phyloP scores from a whole-genome alignment of 1,140 invertebrate genomes.

The Carposina sasakii region DNA sequence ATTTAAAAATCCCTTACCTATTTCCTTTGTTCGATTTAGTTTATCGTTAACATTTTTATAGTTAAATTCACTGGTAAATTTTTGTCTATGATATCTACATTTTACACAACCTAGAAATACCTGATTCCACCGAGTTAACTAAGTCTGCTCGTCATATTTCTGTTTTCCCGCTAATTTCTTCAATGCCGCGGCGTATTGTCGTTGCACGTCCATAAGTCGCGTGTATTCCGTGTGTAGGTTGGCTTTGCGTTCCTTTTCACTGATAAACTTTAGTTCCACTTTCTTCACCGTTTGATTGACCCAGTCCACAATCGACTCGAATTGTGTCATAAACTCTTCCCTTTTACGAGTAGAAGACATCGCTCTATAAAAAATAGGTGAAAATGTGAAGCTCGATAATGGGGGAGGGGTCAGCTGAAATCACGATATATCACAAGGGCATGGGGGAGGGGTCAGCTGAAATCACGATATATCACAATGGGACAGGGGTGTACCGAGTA shows the following conservation, averaged over 20 bases:
- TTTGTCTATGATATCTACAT: too few relatives aligned
- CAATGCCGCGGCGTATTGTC: constrained; percentile 88
- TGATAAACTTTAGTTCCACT: constrained; percentile 77
- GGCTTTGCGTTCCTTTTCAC: constrained; percentile 83
- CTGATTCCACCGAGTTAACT: constrained; percentile 21
- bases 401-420: too few relatives aligned
- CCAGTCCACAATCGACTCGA: constrained; percentile 89
- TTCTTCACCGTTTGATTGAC: constrained; percentile 87
- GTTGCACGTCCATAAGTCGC: constrained; percentile 84
- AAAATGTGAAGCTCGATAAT: too few relatives aligned
- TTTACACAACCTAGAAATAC: too few relatives aligned
- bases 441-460: too few relatives aligned
- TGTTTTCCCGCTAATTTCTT: constrained; percentile 86
- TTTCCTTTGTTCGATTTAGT: too few relatives aligned
- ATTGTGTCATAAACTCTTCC: constrained; percentile 91
- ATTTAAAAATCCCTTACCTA: too few relatives aligned
- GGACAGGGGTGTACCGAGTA: too few relatives aligned
- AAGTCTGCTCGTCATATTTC: constrained; percentile 41
- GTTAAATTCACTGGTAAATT: too few relatives aligned
- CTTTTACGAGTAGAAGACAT: constrained; percentile 80
- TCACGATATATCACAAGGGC: too few relatives aligned
- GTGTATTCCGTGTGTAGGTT: constrained; percentile 81
- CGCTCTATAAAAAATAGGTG: constrained; percentile 67
- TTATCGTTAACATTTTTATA: too few relatives aligned
- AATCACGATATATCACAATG: too few relatives aligned